Base-by-base conservation (phyloP, 2,888 invertebrate genomes). In the Rhynchonema sp. region DNA sequence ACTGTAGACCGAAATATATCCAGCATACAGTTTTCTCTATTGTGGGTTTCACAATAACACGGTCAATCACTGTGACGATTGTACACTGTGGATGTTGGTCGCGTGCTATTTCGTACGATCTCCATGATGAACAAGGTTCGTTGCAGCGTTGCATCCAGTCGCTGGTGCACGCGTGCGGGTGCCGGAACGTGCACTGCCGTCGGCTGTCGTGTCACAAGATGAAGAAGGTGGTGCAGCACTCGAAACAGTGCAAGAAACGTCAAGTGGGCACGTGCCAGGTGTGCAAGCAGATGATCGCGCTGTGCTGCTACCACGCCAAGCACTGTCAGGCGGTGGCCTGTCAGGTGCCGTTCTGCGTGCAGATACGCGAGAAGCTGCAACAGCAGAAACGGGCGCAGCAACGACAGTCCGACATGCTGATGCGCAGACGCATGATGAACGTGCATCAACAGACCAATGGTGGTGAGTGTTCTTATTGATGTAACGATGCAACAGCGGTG, bases 251-350 rank as follows among this genome's bases (percentile, higher is more conserved):
- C 82, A 91, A 92, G 76, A 80, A 88, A 64, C 79, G 88, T 86
- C 63, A 88, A 27, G 25, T 89, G 74, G 90, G 90, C 68, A 91
- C 88, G 65, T 98, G 98, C 76, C 90, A 92, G 0, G 91, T 96
- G 67, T 98, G 98, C 81, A 98, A 98, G 77, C 98, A 99, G 76
- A 83, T 98, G 58, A 91, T 96, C 72, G 96, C 96, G 46, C 78
- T 98, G 63, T 98, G 98, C 75, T 96, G 92, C 76, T 96, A 94
- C 77, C 98, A 98, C 76, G 96, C 98, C 56, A 98, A 96, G 77
- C 91, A 94, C 79, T 98, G 98, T 78, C 61, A 61, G 28, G 63
- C 64, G 49, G 63, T 65, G n/a, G 55, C 60, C 26, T 71, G 70
- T 63, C 77, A 76, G 66, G 96, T 98, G 74, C 96, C 96, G 65